Evolutionary conservation across 2,113 vertebrate genomes (phyloP).

Genomic region (Siphamia tubifer): DNA sequence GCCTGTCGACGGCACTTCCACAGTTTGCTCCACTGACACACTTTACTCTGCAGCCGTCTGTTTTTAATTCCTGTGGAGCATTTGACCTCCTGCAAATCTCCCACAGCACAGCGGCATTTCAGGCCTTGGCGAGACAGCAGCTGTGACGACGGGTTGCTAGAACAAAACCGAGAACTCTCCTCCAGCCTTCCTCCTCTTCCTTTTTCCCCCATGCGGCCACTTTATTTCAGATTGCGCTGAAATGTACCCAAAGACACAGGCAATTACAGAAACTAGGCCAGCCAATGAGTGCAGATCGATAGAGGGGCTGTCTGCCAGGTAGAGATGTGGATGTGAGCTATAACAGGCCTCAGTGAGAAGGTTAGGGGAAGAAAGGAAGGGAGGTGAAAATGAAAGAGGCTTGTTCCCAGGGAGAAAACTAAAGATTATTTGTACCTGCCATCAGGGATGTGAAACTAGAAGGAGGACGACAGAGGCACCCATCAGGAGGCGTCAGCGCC

Average conservation of each 20-base stretch:
- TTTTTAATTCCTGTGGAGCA: slow-evolving; percentile 3
- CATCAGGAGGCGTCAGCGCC: slow-evolving; percentile 88
- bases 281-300: slow-evolving; percentile 42
- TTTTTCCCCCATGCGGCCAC: slow-evolving; percentile 13
- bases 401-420: neutral
- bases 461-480: slow-evolving; percentile 89
- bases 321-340: neutral
- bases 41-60: slow-evolving; percentile 10
- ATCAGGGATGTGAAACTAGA: slow-evolving; percentile 92
- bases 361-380: neutral
- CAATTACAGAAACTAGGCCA: slow-evolving; percentile 38
- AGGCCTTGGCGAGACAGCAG: slow-evolving; percentile 22
- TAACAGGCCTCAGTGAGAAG: neutral
- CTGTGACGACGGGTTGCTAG: neutral
- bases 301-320: neutral
- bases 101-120: slow-evolving; percentile 29
- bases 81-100: slow-evolving; percentile 25
- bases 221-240: slow-evolving; percentile 33
- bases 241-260: slow-evolving; percentile 13
- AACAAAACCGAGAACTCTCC: neutral
- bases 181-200: slow-evolving; percentile 11
- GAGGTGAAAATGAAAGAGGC: neutral
- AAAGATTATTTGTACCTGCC: slow-evolving; percentile 53
- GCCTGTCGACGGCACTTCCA: neutral
- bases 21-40: slow-evolving; percentile 40